phyloP scores from a whole-genome alignment of 2,888 invertebrate species.

The Pandemis heparana region DNA sequence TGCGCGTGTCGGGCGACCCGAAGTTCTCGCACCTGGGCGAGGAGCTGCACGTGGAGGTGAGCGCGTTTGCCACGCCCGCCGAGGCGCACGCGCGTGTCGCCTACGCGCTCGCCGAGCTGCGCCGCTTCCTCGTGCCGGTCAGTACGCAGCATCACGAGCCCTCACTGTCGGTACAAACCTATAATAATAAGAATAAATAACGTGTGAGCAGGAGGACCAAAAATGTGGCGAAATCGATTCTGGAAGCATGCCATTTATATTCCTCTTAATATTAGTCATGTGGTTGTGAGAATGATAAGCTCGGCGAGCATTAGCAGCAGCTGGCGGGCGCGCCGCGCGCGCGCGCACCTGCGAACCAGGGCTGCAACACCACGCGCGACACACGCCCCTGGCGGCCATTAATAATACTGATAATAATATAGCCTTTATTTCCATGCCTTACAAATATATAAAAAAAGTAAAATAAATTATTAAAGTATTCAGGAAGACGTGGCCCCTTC shows the following conservation, averaged over 20 bases:
- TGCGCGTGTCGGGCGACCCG: constrained; percentile 95
- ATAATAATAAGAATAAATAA: too few relatives aligned
- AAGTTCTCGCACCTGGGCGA: constrained; percentile 97
- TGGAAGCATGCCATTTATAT: too few relatives aligned
- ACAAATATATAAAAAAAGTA: too few relatives aligned
- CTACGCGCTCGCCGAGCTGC: constrained; percentile 92
- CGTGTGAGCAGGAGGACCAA: too few relatives aligned
- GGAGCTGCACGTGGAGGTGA: constrained; percentile 96
- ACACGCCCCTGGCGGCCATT: too few relatives aligned
- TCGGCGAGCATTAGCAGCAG: not conserved
- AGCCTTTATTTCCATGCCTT: too few relatives aligned
- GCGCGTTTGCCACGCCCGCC: constrained; percentile 95
- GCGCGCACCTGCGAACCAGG: not conserved
- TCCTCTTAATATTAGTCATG: too few relatives aligned
- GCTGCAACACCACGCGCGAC: not conserved
- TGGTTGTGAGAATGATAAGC: not conserved
- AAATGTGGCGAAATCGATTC: too few relatives aligned
- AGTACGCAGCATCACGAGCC: constrained; percentile 56
- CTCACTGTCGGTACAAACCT: too few relatives aligned
- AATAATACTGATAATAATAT: too few relatives aligned
- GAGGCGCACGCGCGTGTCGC: constrained; percentile 95
- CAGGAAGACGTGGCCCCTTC: too few relatives aligned
- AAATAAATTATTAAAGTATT: too few relatives aligned
- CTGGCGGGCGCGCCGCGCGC: not conserved
- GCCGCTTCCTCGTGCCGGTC: constrained; percentile 93